Base-by-base conservation (phyloP, 2,888 invertebrate genomes). In the Callosobruchus maculatus region DNA sequence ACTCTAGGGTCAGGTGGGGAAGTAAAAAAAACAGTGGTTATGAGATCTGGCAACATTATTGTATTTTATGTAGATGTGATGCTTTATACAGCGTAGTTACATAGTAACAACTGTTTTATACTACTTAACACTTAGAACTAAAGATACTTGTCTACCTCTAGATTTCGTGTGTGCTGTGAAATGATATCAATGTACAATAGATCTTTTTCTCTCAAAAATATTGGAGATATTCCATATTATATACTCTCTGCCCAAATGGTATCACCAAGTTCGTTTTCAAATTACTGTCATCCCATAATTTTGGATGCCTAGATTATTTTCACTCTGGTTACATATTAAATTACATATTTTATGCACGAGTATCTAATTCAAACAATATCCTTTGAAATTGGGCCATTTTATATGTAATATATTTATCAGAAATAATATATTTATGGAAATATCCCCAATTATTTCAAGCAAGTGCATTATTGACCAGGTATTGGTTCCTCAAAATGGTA, bases 11-110 rank as follows among this genome's bases (percentile, higher is more conserved):
- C 2, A 67, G 66, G 30, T 67, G 26, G 13, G 49, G 49, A 49
- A 1, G 72, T 71, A 71, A 74, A 69, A 69, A 70, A 71, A 72
- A 66, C 3, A 22, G n/a, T 26, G 68, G 13, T 21, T 75, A 74
- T 76, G 85, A 86, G 86, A 86, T 91, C 90, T 91, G 90, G 91
- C 91, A 91, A 91, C 91, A 90, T 91, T 91, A 91, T 91, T 91
- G 90, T 91, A 90, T 91, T 90, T 81, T 85, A 89, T 90, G 86
- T 84, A 85, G 85, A 86, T 85, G 87, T 91, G 90, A 91, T 91
- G 90, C 91, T 90, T 91, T 89, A 88, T 90, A 88, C 87, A 88
- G 90, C 89, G 89, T 89, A 91, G 90, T 91, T 91, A 91, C 91
- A 91, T 90, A 91, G 91, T 91, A 91, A 91, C 91, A 91, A 91